A percentile compares a stretch with the other conserved stretches of the same genome.
Conservation (phyloP, 2,797 vertebrate species). For the Hydrocynus forskahlii region DNA sequence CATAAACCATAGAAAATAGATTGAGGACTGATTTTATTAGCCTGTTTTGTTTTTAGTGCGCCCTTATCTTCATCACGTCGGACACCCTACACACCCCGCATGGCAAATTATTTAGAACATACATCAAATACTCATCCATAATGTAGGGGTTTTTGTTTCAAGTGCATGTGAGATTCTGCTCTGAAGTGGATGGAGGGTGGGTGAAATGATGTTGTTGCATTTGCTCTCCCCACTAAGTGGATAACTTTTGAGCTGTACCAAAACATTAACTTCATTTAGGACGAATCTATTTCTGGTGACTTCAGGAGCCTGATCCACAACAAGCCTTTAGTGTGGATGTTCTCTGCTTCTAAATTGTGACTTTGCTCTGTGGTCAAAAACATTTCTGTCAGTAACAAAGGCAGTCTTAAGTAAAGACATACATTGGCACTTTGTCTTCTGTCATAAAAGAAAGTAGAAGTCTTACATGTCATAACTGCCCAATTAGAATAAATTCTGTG, state of each 20-base stretch:
- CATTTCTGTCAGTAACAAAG: no score
- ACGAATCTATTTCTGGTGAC: background rate
- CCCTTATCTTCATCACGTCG: background rate
- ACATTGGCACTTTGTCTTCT: background rate
- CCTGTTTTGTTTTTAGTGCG: constrained; percentile 28
- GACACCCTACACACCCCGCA: constrained; percentile 33
- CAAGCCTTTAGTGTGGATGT: background rate
- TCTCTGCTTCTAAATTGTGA: background rate
- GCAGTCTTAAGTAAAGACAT: background rate
- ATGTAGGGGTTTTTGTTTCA: constrained; percentile 48
- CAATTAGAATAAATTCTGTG: background rate
- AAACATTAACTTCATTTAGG: constrained; percentile 36
- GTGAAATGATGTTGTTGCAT: constrained; percentile 27
- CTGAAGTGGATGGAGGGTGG: constrained; percentile 22
- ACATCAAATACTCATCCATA: constrained; percentile 52
- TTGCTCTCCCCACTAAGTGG: constrained; percentile 30
- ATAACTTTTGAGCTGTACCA: constrained; percentile 41
- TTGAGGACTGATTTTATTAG: background rate
- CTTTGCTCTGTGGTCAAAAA: background rate
- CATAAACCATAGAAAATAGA: constrained; percentile 32
- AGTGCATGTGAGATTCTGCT: constrained; percentile 42
- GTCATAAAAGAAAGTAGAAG: background rate
- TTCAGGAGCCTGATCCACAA: background rate
- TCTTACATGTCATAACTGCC: background rate
- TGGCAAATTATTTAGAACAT: constrained; percentile 51